phyloP scores from a whole-genome alignment of 2,797 vertebrate species.

The Momotus momota region DNA sequence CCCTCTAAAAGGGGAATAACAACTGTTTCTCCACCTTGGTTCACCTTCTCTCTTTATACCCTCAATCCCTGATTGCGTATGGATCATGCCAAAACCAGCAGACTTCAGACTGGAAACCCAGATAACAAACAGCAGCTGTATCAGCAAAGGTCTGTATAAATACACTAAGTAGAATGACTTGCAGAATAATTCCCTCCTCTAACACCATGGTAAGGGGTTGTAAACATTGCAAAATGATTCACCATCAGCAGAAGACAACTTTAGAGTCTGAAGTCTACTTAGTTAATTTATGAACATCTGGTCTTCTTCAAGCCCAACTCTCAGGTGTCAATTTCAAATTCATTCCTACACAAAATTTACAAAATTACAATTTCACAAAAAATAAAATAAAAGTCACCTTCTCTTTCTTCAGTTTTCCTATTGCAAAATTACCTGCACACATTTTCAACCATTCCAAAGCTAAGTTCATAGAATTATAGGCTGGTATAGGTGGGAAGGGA shows the following conservation, averaged over 20 bases:
- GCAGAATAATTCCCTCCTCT: background rate
- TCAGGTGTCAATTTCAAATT: background rate
- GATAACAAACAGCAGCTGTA: background rate
- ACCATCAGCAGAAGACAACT: background rate
- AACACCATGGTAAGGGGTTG: background rate
- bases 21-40: background rate
- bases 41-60: background rate
- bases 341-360: background rate
- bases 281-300: background rate
- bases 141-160: background rate
- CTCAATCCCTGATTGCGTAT: rapidly evolving
- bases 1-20: background rate
- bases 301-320: background rate
- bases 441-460: background rate
- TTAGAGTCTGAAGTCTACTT: background rate
- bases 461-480: background rate
- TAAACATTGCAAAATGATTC: background rate
- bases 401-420: background rate
- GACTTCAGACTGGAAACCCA: background rate
- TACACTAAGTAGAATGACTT: background rate
- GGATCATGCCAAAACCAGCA: background rate
- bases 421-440: background rate
- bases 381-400: background rate
- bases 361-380: background rate
- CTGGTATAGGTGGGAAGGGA: background rate